Conservation (phyloP, 2,113 vertebrate genomes). For the Nettapus auritus region DNA sequence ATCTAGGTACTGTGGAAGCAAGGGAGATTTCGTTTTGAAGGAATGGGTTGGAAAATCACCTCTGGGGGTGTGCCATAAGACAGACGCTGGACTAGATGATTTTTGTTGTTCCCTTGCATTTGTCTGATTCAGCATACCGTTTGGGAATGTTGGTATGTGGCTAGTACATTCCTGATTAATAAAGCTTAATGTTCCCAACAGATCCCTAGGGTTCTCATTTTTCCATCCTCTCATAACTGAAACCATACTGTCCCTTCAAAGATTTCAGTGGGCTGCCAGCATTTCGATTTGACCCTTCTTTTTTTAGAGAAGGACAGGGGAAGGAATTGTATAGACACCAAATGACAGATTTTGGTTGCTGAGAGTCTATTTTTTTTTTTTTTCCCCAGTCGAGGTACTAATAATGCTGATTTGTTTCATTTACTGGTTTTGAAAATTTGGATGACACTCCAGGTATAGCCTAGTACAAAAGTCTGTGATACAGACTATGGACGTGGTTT, state of each 20-base stretch:
- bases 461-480: background rate
- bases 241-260: constrained; percentile 28
- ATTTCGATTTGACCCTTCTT: constrained; percentile 30
- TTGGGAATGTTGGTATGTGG: constrained; percentile 45
- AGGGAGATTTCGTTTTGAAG: background rate
- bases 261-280: background rate
- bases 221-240: constrained; percentile 38
- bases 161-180: constrained; percentile 34
- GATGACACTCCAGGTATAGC: background rate
- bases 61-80: background rate
- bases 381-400: background rate
- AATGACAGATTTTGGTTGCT: background rate
- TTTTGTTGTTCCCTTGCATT: background rate
- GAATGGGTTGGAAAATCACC: background rate
- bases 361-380: background rate
- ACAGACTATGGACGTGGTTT: background rate
- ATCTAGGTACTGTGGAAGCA: background rate
- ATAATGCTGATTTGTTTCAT: constrained; percentile 7
- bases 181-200: constrained; percentile 30
- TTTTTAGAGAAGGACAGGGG: background rate
- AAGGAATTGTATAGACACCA: accelerated
- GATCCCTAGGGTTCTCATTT: constrained; percentile 39
- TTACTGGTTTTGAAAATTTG: background rate
- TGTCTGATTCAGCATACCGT: background rate
- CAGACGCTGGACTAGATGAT: background rate